Conservation (phyloP, 2,113 vertebrate species). For the Talpa occidentalis region DNA sequence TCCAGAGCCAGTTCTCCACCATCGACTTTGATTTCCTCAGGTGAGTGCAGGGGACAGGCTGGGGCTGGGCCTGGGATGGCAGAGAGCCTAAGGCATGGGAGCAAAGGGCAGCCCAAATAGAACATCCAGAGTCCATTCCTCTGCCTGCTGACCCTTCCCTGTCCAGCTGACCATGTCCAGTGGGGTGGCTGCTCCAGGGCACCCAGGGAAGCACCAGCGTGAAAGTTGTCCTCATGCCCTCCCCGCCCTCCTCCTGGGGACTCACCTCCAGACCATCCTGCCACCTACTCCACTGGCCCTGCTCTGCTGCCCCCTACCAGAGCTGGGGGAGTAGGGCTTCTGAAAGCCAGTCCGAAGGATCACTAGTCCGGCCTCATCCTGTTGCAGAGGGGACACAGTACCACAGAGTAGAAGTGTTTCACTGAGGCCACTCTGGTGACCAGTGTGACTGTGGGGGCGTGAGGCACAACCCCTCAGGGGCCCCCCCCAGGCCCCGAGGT, state of each 20-base stretch:
- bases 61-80: rapidly evolving
- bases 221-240: not conserved
- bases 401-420: not conserved
- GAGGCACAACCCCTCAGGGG: too few species aligned
- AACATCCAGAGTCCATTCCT: not conserved
- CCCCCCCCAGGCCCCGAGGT: too few species aligned
- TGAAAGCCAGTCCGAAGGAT: not conserved
- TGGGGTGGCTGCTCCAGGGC: not conserved
- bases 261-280: not conserved
- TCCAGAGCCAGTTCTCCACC: constrained; percentile 97
- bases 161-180: rapidly evolving
- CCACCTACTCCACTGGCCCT: not conserved
- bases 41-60: constrained; percentile 81
- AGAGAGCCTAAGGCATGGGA: not conserved
- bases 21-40: constrained; percentile 98
- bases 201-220: not conserved
- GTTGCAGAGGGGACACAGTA: not conserved
- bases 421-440: rapidly evolving
- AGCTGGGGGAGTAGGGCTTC: not conserved
- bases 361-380: not conserved
- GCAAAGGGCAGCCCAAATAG: not conserved
- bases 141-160: rapidly evolving
- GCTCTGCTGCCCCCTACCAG: not conserved
- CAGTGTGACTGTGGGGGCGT: not conserved
- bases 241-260: not conserved